Percentiles rank a stretch among this genome's conserved stretches.
Conservation (phyloP, 1,140 invertebrate genomes). For the Meteorus sp. region DNA sequence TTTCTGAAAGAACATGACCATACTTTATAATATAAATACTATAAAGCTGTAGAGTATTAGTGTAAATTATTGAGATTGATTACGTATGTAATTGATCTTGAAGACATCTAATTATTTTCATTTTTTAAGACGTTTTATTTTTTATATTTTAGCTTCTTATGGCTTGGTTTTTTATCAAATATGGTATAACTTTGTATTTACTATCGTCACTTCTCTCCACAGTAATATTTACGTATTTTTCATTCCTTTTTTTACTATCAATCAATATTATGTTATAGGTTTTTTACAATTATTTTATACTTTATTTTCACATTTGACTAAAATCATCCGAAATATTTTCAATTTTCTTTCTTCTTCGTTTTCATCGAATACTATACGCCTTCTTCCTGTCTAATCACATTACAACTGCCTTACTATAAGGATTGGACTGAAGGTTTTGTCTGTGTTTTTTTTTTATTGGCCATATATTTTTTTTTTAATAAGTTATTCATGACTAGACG, state of each 20-base stretch:
- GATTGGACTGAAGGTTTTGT: conserved; percentile 58
- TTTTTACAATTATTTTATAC: conserved; percentile 22
- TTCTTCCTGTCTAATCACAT: conserved; percentile 44
- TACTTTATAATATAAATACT: conserved; percentile 25
- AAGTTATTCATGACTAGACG: conserved; percentile 33
- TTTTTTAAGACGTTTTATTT: conserved; percentile 32
- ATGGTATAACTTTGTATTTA: conserved; percentile 33
- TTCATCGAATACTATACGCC: conserved; percentile 31
- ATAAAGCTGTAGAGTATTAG: conserved; percentile 34
- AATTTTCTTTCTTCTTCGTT: conserved; percentile 28
- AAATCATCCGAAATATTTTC: conserved; percentile 23
- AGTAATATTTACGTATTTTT: conserved; percentile 49
- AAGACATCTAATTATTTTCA: conserved; percentile 21
- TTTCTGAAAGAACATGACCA: conserved; percentile 18
- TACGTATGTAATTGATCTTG: conserved; percentile 25
- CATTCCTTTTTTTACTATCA: conserved; percentile 31
- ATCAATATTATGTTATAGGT: conserved; percentile 31
- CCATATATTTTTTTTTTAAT: conserved; percentile 44
- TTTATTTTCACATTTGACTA: conserved; percentile 21
- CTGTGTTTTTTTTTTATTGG: conserved; percentile 50
- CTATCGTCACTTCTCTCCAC: conserved; percentile 24
- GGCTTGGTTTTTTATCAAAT: conserved; percentile 32
- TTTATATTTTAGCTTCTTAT: conserved; percentile 42
- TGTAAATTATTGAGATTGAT: conserved; percentile 34
- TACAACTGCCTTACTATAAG: conserved; percentile 57